phyloP scores from a whole-genome alignment of 2,797 vertebrate species.

The Propithecus deckenii region DNA sequence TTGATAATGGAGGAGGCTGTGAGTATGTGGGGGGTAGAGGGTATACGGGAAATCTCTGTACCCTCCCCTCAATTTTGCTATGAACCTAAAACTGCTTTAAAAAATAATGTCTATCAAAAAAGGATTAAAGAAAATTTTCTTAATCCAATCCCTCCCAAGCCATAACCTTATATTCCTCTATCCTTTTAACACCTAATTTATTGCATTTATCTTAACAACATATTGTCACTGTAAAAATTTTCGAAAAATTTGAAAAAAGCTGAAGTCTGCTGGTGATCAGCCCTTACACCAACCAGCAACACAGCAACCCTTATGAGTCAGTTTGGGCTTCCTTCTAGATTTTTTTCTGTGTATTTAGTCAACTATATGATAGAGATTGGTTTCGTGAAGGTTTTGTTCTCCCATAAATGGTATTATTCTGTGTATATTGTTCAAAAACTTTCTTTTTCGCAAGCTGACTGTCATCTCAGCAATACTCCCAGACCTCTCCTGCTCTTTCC shows the following conservation, averaged over 20 bases:
- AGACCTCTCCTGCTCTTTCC: neutral
- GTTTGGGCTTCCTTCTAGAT: neutral
- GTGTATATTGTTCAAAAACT: accelerated
- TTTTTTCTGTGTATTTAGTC: neutral
- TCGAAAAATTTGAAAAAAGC: neutral
- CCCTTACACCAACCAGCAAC: neutral
- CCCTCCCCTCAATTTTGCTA: neutral
- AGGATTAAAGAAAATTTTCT: neutral
- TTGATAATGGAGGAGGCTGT: too few relatives aligned
- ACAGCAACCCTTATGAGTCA: neutral
- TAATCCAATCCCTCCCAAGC: neutral
- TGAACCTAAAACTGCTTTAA: neutral
- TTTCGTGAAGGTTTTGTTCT: neutral
- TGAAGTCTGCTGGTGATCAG: neutral
- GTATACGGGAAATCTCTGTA: neutral
- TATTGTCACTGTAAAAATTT: neutral
- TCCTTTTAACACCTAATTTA: neutral
- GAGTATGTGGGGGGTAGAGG: neutral
- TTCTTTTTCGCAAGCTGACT: neutral
- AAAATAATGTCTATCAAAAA: neutral
- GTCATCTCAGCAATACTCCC: neutral
- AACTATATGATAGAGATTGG: neutral
- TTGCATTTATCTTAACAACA: neutral
- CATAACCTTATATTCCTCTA: neutral
- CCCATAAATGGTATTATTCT: neutral